phyloP scores from a whole-genome alignment of 1,140 invertebrate species.

The Procambarus clarkii region DNA sequence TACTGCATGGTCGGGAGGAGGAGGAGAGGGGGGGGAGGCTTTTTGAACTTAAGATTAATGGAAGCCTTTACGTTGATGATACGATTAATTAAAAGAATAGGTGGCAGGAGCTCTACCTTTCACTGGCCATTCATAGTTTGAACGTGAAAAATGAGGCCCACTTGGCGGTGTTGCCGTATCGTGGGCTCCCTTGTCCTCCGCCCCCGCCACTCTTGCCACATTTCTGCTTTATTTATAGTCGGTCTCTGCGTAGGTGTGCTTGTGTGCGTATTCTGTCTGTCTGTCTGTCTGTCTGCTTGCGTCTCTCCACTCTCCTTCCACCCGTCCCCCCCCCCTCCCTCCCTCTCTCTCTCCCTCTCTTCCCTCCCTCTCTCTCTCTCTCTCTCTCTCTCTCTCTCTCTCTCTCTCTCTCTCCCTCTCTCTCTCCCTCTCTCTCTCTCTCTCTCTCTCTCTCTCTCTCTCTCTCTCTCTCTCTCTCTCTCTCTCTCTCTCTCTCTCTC shows the following conservation, averaged over 20 bases:
- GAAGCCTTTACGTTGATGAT: slow-evolving; percentile 66
- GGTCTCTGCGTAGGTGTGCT: background rate
- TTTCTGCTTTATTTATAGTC: background rate
- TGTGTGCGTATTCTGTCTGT: background rate
- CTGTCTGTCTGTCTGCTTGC: too few relatives aligned
- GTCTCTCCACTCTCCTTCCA: too few relatives aligned
- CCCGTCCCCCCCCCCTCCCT: too few relatives aligned
- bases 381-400: too few relatives aligned
- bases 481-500: too few relatives aligned
- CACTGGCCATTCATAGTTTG: slow-evolving; percentile 63
- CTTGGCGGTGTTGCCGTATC: slow-evolving; percentile 61
- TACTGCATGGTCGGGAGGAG: slow-evolving; percentile 38
- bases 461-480: too few relatives aligned
- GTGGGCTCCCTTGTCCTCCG: background rate
- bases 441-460: too few relatives aligned
- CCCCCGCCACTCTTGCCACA: background rate
- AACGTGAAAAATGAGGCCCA: slow-evolving; percentile 61
- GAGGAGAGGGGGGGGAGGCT: background rate
- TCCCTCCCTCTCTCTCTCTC: too few relatives aligned
- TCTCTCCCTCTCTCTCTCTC: too few relatives aligned
- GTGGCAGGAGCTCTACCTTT: slow-evolving; percentile 62
- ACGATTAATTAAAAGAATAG: slow-evolving; percentile 71
- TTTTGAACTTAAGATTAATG: slow-evolving; percentile 67
- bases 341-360: too few relatives aligned
- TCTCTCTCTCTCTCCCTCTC: too few relatives aligned